Evolutionary conservation across 2,797 vertebrate genomes (phyloP).

Genomic region (Octomys mimax): DNA sequence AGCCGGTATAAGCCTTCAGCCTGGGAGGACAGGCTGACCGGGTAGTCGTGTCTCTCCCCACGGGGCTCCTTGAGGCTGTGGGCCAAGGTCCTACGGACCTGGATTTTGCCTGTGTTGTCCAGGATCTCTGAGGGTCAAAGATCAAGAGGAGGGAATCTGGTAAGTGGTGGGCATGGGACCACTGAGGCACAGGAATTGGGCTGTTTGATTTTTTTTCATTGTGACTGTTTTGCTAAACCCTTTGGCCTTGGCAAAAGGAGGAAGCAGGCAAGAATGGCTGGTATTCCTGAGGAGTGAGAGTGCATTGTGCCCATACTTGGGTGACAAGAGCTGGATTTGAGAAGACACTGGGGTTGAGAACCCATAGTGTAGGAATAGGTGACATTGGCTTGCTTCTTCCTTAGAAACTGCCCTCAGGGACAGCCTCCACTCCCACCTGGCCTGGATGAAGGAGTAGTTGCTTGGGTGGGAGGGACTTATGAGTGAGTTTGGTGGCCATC

Average conservation of each 20-base stretch:
- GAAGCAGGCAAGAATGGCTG: not conserved
- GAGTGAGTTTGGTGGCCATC: not conserved
- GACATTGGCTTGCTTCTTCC: not conserved
- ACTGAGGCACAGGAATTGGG: not conserved
- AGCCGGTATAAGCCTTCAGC: conserved; percentile 8
- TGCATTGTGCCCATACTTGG: not conserved
- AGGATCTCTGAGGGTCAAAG: not conserved
- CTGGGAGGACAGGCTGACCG: conserved; percentile 19
- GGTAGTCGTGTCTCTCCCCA: not conserved
- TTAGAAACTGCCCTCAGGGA: not conserved
- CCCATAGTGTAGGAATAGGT: not conserved
- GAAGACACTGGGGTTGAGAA: not conserved
- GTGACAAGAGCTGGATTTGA: not conserved
- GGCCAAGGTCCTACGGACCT: not conserved
- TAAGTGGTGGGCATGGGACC: conserved; percentile 70
- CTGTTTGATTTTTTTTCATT: not conserved
- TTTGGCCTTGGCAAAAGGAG: not conserved
- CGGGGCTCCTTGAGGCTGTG: conserved; percentile 24
- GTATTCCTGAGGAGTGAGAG: not conserved
- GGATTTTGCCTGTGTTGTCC: not conserved
- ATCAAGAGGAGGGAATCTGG: conserved; percentile 53
- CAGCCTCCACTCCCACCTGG: accelerated
- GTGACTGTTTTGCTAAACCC: not conserved
- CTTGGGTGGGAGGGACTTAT: not conserved
- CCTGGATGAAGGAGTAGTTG: not conserved